These are phyloP conservation scores for Eucidaris tribuloides DNA, from an alignment of 35 echinoderm and acorn worm genomes.

Conservation along the genomic window DNA sequence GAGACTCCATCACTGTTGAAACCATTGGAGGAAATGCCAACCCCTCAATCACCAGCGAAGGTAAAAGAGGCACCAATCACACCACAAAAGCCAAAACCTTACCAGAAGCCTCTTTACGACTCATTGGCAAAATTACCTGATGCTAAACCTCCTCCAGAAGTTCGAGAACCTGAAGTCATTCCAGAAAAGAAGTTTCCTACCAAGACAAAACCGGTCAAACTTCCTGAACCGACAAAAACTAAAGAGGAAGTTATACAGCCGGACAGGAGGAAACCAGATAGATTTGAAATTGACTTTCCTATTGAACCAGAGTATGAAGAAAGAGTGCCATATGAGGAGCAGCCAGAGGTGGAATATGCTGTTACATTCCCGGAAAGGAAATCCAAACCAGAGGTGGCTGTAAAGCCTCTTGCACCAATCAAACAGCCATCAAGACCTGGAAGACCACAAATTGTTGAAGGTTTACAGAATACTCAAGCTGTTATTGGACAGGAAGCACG, in stretches of 20 bases:
- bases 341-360: conserved; percentile 21
- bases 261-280: conserved; percentile 7
- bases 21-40: too few species aligned
- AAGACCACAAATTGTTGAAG: conserved; percentile 44
- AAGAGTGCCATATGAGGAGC: neutral
- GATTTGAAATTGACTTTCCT: neutral
- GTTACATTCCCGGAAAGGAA: conserved; percentile 22
- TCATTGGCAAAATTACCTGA: conserved; percentile 28
- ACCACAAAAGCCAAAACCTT: too few species aligned
- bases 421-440: conserved; percentile 22
- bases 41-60: too few species aligned
- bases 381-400: conserved; percentile 45
- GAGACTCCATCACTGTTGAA: too few species aligned
- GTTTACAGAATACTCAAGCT: conserved; percentile 29
- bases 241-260: conserved; percentile 31
- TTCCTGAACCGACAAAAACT: too few species aligned
- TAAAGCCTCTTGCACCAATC: neutral
- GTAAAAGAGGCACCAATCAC: too few species aligned
- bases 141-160: conserved; percentile 20
- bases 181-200: too few species aligned
- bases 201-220: too few species aligned
- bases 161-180: conserved; percentile 52
- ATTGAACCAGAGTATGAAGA: conserved; percentile 53
- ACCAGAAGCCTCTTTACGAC: too few species aligned
- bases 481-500: conserved; percentile 37